Evolutionary conservation across 2,888 invertebrate genomes (phyloP).

Genomic region (Drosophila mayaguana): DNA sequence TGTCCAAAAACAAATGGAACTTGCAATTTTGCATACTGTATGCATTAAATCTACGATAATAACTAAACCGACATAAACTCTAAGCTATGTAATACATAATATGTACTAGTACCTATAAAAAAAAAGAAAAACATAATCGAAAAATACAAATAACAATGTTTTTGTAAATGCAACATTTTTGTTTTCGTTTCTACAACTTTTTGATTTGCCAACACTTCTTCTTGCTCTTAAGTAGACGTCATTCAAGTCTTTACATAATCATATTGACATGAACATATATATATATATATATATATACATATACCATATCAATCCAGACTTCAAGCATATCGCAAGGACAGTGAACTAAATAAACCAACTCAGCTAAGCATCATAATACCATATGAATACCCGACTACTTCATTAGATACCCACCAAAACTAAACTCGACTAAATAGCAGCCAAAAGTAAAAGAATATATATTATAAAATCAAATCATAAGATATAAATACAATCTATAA

Average conservation of each 20-base stretch:
- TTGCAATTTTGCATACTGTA: conserved; percentile 68
- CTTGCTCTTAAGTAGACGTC: conserved; percentile 44
- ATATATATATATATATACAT: conserved; percentile 23
- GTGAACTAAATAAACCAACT: conserved; percentile 46
- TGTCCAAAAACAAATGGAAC: conserved; percentile 42
- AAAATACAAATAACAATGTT: conserved; percentile 62
- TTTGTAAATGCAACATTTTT: conserved; percentile 57
- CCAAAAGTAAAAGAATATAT: conserved; percentile 27
- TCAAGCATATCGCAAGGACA: conserved; percentile 73
- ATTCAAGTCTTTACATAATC: conserved; percentile 35
- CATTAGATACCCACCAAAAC: conserved; percentile 53
- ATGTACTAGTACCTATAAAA: conserved; percentile 62
- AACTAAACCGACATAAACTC: conserved; percentile 47
- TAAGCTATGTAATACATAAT: conserved; percentile 63
- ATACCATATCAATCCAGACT: conserved; percentile 57
- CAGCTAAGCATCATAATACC: conserved; percentile 52
- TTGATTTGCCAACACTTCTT: conserved; percentile 12
- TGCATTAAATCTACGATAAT: conserved; percentile 66
- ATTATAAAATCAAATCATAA: neutral
- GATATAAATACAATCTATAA: conserved; percentile 29
- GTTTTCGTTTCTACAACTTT: conserved; percentile 41
- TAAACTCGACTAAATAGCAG: conserved; percentile 52
- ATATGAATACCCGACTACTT: conserved; percentile 20
- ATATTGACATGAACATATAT: conserved; percentile 27
- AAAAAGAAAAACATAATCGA: conserved; percentile 28